These are phyloP conservation scores for Verasper variegatus DNA, from an alignment of 2,113 vertebrate species.

Conservation along the genomic window DNA sequence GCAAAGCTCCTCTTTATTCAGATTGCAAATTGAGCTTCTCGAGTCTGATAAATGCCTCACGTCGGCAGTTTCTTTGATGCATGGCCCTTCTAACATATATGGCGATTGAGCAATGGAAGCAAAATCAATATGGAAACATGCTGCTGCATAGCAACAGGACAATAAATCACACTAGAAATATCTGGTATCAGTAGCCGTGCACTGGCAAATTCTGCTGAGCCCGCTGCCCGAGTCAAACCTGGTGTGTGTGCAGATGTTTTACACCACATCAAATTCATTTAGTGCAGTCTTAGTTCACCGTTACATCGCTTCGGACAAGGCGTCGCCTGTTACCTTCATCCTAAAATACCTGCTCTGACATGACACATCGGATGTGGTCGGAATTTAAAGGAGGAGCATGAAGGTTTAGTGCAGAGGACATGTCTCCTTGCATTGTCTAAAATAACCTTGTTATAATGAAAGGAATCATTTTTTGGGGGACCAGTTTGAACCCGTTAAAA, in stretches of 20 bases:
- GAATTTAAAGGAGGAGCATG: background rate
- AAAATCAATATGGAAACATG: conserved; percentile 58
- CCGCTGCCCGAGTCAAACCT: background rate
- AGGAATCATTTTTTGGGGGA: no score
- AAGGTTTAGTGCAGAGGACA: background rate
- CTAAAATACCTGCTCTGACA: background rate
- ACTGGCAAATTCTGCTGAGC: background rate
- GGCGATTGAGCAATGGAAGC: conserved; percentile 37
- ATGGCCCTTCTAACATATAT: conserved; percentile 48
- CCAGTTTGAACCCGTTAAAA: background rate
- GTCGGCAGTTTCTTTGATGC: conserved; percentile 25
- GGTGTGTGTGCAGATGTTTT: conserved; percentile 1
- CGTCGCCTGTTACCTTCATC: background rate
- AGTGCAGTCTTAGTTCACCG: background rate
- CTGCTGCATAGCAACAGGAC: conserved; percentile 5
- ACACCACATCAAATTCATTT: background rate
- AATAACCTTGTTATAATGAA: background rate
- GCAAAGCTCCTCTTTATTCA: background rate
- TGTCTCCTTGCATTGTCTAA: background rate
- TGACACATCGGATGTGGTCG: background rate
- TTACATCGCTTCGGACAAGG: background rate
- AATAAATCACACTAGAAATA: conserved; percentile 22
- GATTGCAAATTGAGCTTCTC: conserved; percentile 27
- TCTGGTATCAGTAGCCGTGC: background rate
- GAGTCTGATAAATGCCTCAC: conserved; percentile 19